Evolutionary conservation across 1,140 invertebrate genomes (phyloP), one percentile per base, ranked within the genome.

Genomic region (Myzus persicae): DNA sequence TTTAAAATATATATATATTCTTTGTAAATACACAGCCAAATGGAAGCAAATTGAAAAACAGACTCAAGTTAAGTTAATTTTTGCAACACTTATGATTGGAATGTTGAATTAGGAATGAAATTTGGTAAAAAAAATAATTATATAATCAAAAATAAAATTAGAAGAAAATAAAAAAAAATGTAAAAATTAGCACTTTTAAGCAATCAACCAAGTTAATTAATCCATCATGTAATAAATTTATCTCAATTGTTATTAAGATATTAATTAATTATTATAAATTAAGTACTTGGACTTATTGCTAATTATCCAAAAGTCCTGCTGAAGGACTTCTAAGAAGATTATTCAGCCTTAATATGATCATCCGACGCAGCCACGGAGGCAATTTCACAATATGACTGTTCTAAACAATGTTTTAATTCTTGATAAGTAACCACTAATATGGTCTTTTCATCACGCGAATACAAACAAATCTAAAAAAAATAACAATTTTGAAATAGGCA

Each of bases 371-470:
- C 95, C 94, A 96, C 96, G 94, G 96, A 95, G 94, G 97, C 95
- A 93, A 99, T 95, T 95, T 99, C 98, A 85, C 96, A 96, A 95
- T 99, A 99, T 48, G 98, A 98, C 94, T 97, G 97, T 95, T 99
- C 98, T 94, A 99, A 96, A 96, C 98, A 99, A 94, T 98, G 97
- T 95, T 99, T 99, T 94, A 99, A 96, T 95, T 99, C 99, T 48
- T 97, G 97, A 95, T 98, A 99, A 94, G 97, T 98, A 91, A 99
- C 98, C 93, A 99, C 98, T 93, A 99, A 96, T 91, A 99, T 97
- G 95, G 98, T 99, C 95, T 99, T 98, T 95, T 98, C 98, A 95
- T 99, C 99, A 91, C 98, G 96, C 1, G 99, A 99, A 96, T 98
- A 98, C 93, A 99, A 96, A 95, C 98, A 98, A 94, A 99, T 97